Evolutionary conservation across 2,888 invertebrate genomes (phyloP).

Genomic region (Eupithecia pulchellata): DNA sequence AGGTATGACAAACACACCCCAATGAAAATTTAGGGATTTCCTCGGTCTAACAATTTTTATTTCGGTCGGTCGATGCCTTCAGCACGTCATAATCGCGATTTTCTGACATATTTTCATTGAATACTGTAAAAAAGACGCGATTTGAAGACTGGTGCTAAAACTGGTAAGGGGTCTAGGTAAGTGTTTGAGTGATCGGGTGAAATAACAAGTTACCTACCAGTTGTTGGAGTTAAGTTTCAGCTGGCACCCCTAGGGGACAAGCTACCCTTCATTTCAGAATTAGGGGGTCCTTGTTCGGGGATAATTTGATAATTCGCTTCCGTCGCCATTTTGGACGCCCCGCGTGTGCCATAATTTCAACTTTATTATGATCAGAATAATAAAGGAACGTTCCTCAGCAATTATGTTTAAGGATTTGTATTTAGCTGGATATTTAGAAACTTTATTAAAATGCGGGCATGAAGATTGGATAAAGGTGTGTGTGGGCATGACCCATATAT

Average conservation of each 20-base stretch:
- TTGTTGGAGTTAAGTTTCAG: constrained; percentile 48
- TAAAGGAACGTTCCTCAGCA: not conserved
- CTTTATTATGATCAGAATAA: constrained; percentile 19
- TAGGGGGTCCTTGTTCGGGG: constrained; percentile 68
- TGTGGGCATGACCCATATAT: no score
- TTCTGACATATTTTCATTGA: not conserved
- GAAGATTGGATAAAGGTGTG: no score
- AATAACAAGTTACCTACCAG: not conserved
- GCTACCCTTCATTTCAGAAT: constrained; percentile 57
- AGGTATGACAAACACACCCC: no score
- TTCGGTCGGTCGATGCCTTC: no score
- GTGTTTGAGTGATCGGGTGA: not conserved
- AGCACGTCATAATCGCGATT: no score
- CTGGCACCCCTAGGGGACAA: constrained; percentile 25
- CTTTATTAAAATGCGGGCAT: not conserved
- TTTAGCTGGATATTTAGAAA: not conserved
- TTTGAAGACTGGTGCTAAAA: not conserved
- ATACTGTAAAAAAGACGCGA: not conserved
- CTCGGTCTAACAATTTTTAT: no score
- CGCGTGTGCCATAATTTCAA: constrained; percentile 16
- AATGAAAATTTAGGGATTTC: no score
- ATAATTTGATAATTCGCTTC: constrained; percentile 65
- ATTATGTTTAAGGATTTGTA: not conserved
- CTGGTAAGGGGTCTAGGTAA: no score
- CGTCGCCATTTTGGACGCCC: constrained; percentile 59